Base-by-base conservation (phyloP, 2,888 invertebrate genomes). In the Ceraclea dissimilis region DNA sequence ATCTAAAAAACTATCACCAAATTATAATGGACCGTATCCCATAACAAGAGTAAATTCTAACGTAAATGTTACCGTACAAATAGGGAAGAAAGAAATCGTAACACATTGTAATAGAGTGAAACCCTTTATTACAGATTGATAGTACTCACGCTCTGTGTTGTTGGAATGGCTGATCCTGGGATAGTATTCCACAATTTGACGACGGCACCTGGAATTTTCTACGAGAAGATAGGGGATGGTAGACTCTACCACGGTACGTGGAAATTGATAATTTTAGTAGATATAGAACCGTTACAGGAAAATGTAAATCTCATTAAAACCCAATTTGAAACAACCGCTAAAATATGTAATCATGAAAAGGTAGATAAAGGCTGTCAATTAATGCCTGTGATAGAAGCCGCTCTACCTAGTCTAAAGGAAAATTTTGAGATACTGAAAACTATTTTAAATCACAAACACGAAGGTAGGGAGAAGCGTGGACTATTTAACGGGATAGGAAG, bases 1-100 rank as follows among this genome's bases (percentile, higher is more conserved):
- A 10, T 47, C n/a, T 2, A 19, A 47, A 47, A 49, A 49, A 49
- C n/a, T 49, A 21, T 11, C 49, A 4, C 49, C 49, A 8, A 22
- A 13, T 17, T 49, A 49, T 10, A n/a, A 21, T 5, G 49, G 49
- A 22, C 22, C 49, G 2, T 49, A 49, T 22, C 5, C 22, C 8
- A 16, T 49, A 49, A 22, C 20, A 2, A 17, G 22, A 10, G 16
- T 49, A 5, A 20, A 22, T 49, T 49, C 49, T 10, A 21, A 21
- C 22, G 49, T 49, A 26, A 49, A 22, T 16, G 18, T 8, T 19
- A 19, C 46, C 13, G 4, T 46, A 19, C 8, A 13, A 46, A 46
- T 46, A 10, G 13, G 19, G 18, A 18, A 20, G 6, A 19, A 19
- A 46, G 46, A 46, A 4, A 5, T 19, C 2, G 20, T 20, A 16